These are phyloP conservation scores for Tachystola acroxantha DNA, from an alignment of 2,888 invertebrate species.

Conservation along the genomic window DNA sequence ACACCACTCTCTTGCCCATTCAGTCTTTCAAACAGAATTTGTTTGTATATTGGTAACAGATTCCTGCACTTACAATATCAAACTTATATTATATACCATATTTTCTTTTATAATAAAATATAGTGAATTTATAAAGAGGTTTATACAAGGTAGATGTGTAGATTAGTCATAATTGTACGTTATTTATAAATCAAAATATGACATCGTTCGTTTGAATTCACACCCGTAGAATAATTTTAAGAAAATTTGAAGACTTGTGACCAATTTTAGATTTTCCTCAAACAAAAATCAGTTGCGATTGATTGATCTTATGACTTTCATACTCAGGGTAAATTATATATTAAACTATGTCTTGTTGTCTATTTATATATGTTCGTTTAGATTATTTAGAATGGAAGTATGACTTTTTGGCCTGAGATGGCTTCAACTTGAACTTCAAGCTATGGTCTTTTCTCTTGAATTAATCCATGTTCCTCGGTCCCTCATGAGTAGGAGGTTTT, in stretches of 20 bases:
- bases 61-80: slow-evolving; percentile 12
- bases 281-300: slow-evolving; percentile 42
- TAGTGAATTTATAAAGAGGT: slow-evolving; percentile 73
- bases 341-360: slow-evolving; percentile 47
- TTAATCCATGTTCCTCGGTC: slow-evolving; percentile 29
- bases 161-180: slow-evolving; percentile 64
- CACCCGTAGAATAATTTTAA: slow-evolving; percentile 59
- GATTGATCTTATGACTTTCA: slow-evolving; percentile 71
- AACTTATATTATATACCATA: slow-evolving; percentile 15
- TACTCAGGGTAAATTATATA: slow-evolving; percentile 67
- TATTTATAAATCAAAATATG: slow-evolving; percentile 41
- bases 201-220: slow-evolving; percentile 40
- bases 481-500: slow-evolving; percentile 26
- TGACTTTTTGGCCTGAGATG: slow-evolving; percentile 64
- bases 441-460: slow-evolving; percentile 26
- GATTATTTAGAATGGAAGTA: slow-evolving; percentile 46
- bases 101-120: slow-evolving; percentile 32
- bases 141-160: slow-evolving; percentile 77
- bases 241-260: slow-evolving; percentile 47
- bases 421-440: slow-evolving; percentile 29
- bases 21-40: slow-evolving; percentile 8
- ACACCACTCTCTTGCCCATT: slow-evolving; percentile 6
- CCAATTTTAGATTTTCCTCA: slow-evolving; percentile 64
- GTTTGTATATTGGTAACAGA: slow-evolving; percentile 6
- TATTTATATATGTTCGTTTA: slow-evolving; percentile 50